Base-by-base conservation (phyloP, 2,113 vertebrate species). In the Siniperca chuatsi region DNA sequence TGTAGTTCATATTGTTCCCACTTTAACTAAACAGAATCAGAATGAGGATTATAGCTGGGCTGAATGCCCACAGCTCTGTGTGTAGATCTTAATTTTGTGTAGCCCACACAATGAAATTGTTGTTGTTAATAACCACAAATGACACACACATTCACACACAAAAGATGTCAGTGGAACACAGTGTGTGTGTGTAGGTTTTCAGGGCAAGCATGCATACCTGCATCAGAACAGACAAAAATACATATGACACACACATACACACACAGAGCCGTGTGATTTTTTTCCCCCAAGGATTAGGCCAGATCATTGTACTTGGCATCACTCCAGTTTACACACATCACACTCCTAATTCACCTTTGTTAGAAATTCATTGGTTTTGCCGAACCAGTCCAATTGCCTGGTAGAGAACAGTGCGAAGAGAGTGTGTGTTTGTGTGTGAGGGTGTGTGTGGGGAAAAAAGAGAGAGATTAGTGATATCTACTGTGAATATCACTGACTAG, bases 281-380 rank as follows among this genome's bases (percentile, higher is more conserved):
- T 61, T 18, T 18, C 15, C 15, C 48, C 82, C 9, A 44, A 73
- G 86, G 91, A 93, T 89, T 79, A 81, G 37, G 57, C 83, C 78
- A 44, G 80, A 89, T 84, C 72, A 77, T 87, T 80, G 86, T 77
- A 81, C 71, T 88, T 93, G 90, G 91, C 91, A 86, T 48, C 50
- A 37, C 66, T 91, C 88, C 88, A 89, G 75, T 88, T 85, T 85
- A 82, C 82, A 81, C 86, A 87, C 83, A 90, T 82, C 78, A 78
- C 84, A 83, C 78, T 69, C 77, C 78, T 82, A 79, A 91, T 88
- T 90, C 82, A 92, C 87, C 92, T 92, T 92, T 93, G 90, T 93
- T 91, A 82, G 79, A 89, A 86, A 91, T 91, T 93, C 86, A 93
- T 93, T 44, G 67, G 46, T 89, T 91, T 85, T 79, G 50, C 84